Evolutionary conservation across 2,888 invertebrate species (phyloP), one percentile per base, ranked within the genome.

Genomic region (Tenthredo distinguenda): DNA sequence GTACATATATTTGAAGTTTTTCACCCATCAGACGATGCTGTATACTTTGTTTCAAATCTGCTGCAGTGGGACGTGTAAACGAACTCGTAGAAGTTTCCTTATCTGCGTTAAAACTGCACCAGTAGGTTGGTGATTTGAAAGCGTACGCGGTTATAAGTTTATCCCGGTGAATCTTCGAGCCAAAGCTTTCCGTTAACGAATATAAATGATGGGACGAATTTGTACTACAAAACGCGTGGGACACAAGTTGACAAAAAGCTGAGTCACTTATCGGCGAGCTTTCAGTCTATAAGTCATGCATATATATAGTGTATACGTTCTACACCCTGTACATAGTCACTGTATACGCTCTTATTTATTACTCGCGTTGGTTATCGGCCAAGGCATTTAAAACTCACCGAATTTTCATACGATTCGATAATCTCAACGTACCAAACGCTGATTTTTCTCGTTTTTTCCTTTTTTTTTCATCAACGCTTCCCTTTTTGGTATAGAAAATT

Each of bases 311-410:
- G 1, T 62, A 26, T 62, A 62, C 50, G 50, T 50, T 72, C n/a
- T 40, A 72, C 10, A 31, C 77, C 18, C n/a, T 21, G 37, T 21
- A 15, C 34, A 50, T 55, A 90, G 90, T 91, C 91, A 90, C 89
- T 88, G 88, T 79, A 26, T 26, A 50, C 18, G 87, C 89, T 87
- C 89, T 90, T 91, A 92, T 92, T 92, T 91, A 90, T 90, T 90
- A 90, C 86, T 71, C 86, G 85, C 89, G 31, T 12, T 91, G 71
- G 43, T 74, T 43, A 74, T 21, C 72, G 43, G 72, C 43, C 18
- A 37, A 37, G 72, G 72, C 1, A 43, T 74, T 21, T 43, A 43
- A 40, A 43, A 18, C 21, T 43, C 43, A 43, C 40, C 15, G 37
- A 37, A 71, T 43, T 21, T 43, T 12, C 40, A 21, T 74, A 37